Percentiles rank a stretch among this genome's conserved stretches.
Conservation (phyloP, 2,888 invertebrate genomes). For the Tachina lurida region DNA sequence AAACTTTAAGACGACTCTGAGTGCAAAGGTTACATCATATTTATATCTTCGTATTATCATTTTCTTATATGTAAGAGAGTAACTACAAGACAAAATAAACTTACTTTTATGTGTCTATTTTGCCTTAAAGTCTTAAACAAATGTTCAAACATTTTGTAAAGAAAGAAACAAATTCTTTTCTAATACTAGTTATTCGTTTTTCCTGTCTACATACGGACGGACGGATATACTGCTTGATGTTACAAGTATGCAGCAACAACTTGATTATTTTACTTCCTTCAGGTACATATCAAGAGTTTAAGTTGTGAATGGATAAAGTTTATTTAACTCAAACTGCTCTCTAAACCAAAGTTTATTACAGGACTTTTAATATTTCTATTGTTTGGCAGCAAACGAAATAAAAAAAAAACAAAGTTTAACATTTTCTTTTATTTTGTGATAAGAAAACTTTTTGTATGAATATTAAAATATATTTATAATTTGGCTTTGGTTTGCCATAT, state of each 20-base stretch:
- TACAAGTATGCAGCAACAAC: conserved; percentile 39
- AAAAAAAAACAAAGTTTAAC: neutral
- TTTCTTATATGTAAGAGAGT: neutral
- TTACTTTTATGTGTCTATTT: conserved; percentile 1
- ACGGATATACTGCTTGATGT: conserved; percentile 22
- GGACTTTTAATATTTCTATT: conserved; percentile 53
- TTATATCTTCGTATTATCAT: neutral
- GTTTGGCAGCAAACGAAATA: conserved; percentile 23
- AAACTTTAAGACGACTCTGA: neutral
- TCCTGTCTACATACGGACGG: conserved; percentile 17
- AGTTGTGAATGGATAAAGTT: conserved; percentile 68
- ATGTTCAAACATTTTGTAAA: conserved; percentile 34
- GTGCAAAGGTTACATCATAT: neutral
- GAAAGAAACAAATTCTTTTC: neutral
- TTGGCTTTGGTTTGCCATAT: conserved; percentile 27
- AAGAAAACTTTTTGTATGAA: conserved; percentile 58
- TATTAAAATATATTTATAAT: conserved; percentile 60
- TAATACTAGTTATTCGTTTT: conserved; percentile 28
- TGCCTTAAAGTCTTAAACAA: conserved; percentile 24
- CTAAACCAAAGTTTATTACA: conserved; percentile 42
- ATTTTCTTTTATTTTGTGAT: neutral
- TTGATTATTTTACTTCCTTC: conserved; percentile 67
- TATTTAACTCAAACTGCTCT: conserved; percentile 52
- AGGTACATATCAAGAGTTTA: conserved; percentile 62
- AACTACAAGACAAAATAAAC: neutral